Conservation (phyloP, 1,140 invertebrate species). For the Atopsyche davidsoni region DNA sequence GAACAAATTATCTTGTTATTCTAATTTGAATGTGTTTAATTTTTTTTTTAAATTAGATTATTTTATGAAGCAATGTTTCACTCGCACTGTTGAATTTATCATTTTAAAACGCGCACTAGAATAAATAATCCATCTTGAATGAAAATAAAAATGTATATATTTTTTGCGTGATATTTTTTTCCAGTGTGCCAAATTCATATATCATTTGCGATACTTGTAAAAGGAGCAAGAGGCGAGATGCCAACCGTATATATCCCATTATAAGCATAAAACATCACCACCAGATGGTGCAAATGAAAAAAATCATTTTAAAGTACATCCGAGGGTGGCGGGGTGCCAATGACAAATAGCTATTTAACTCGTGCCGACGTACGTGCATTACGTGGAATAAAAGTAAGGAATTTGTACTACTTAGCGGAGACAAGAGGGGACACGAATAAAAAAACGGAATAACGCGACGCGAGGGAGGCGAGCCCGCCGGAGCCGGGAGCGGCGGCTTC, state of each 20-base stretch:
- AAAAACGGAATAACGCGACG: constrained; percentile 34
- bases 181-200: too few species aligned
- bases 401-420: constrained; percentile 28
- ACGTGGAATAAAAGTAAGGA: constrained; percentile 27
- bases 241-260: constrained; percentile 19
- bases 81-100: too few species aligned
- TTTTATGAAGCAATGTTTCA: too few species aligned
- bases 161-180: too few species aligned
- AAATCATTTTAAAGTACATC: constrained; percentile 27
- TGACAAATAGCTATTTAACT: constrained; percentile 33
- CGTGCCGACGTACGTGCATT: constrained; percentile 30
- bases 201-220: neutral
- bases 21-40: too few species aligned
- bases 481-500: constrained; percentile 14
- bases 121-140: too few species aligned
- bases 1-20: too few species aligned
- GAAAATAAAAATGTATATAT: too few species aligned
- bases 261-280: constrained; percentile 17
- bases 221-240: neutral
- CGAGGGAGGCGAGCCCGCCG: constrained; percentile 7
- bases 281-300: constrained; percentile 32
- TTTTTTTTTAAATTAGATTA: too few species aligned
- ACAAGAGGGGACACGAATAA: constrained; percentile 41
- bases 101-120: too few species aligned
- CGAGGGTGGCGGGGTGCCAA: constrained; percentile 18